phyloP scores from a whole-genome alignment of 2,113 vertebrate species.

The Sceloporus undulatus region DNA sequence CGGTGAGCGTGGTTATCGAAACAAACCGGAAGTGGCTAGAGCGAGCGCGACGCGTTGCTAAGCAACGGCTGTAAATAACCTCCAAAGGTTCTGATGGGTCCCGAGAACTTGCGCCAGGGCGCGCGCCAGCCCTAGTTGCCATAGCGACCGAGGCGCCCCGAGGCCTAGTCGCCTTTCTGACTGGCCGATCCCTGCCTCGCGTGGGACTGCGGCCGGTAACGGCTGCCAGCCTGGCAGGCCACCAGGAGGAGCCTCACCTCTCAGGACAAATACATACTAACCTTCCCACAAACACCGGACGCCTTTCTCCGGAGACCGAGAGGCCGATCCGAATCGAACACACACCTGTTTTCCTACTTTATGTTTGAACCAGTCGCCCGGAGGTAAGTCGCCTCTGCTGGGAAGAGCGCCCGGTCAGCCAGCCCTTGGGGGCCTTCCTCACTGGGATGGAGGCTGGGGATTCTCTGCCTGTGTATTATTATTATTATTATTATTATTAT shows the following conservation, averaged over 20 bases:
- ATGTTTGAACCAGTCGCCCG: background rate
- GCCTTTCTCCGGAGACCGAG: background rate
- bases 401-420: rapidly evolving
- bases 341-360: background rate
- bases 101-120: background rate
- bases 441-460: too few species aligned
- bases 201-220: too few species aligned
- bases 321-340: background rate
- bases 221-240: too few species aligned
- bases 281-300: background rate
- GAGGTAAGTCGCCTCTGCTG: background rate
- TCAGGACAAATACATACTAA: background rate
- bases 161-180: background rate
- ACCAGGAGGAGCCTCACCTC: background rate
- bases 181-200: too few species aligned
- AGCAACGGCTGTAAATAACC: constrained; percentile 35
- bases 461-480: too few species aligned
- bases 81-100: background rate
- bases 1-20: too few species aligned
- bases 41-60: constrained; percentile 36
- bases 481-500: too few species aligned
- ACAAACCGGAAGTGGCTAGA: background rate
- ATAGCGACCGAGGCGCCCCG: background rate
- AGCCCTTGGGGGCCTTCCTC: background rate
- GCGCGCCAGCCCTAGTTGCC: background rate